phyloP scores from a whole-genome alignment of 2,113 vertebrate species.

The Cinclus mexicanus region DNA sequence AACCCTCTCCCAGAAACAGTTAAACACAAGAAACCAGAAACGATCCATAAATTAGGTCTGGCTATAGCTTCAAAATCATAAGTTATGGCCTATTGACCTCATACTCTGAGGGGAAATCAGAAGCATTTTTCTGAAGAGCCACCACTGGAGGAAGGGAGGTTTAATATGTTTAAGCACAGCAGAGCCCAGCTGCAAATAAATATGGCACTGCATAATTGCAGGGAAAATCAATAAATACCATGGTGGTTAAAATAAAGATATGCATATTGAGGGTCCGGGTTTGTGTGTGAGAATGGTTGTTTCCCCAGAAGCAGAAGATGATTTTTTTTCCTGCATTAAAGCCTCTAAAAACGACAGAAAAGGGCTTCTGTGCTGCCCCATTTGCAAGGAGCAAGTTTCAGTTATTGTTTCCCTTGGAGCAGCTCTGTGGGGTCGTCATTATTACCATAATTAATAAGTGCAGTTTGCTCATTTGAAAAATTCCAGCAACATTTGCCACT shows the following conservation, averaged over 20 bases:
- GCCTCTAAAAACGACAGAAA: not conserved
- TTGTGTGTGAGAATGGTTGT: not conserved
- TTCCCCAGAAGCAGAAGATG: not conserved
- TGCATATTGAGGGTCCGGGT: not conserved
- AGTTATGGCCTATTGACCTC: constrained; percentile 57
- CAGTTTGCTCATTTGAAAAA: constrained; percentile 42
- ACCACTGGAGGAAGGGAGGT: not conserved
- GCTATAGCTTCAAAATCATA: constrained; percentile 56
- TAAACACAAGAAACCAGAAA: constrained; percentile 25
- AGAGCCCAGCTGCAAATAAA: constrained; percentile 28
- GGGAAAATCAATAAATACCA: constrained; percentile 19
- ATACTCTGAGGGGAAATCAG: constrained; percentile 52
- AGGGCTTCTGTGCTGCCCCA: not conserved
- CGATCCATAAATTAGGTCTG: constrained; percentile 54
- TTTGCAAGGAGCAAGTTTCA: not conserved
- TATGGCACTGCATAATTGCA: not conserved
- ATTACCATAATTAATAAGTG: constrained; percentile 57
- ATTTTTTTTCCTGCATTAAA: not conserved
- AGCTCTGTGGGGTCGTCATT: not conserved
- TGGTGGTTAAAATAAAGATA: constrained; percentile 11
- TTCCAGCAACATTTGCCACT: not conserved
- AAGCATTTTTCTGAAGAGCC: constrained; percentile 32
- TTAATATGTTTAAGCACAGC: constrained; percentile 5
- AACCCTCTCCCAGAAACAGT: constrained; percentile 10
- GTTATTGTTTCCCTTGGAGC: not conserved